Evolutionary conservation across 2,113 vertebrate species (phyloP).

Genomic region (Isurus oxyrinchus): DNA sequence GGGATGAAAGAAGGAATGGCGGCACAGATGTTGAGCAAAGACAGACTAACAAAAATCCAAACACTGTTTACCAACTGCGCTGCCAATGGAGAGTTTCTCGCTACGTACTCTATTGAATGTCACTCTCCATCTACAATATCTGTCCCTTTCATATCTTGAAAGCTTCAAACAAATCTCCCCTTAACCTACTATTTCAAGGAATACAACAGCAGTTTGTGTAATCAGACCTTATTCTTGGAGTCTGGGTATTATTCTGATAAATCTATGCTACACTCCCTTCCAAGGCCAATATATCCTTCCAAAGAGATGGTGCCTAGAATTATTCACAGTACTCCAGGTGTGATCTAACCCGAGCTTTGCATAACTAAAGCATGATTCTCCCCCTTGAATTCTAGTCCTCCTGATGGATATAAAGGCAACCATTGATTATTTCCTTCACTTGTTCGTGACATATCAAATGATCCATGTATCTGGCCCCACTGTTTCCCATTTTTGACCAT

Average conservation of each 20-base stretch:
- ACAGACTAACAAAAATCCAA: no score
- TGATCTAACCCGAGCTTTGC: not conserved
- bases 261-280: no score
- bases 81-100: not conserved
- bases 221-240: no score
- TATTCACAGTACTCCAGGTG: not conserved
- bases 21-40: not conserved
- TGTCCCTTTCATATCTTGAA: no score
- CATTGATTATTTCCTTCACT: not conserved
- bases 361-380: not conserved
- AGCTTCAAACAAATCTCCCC: no score
- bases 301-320: not conserved
- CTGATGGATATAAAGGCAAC: not conserved
- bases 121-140: not conserved
- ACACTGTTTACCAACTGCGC: not conserved
- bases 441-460: not conserved
- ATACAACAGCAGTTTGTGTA: no score
- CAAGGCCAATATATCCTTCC: not conserved
- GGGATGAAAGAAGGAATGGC: no score
- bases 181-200: no score
- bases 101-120: not conserved
- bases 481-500: not conserved
- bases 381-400: not conserved
- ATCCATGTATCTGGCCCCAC: not conserved
- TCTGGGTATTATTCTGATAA: no score